Percentiles rank a stretch among this genome's conserved stretches.
These are phyloP conservation scores for Coptotermes formosanus DNA, from an alignment of 1,140 invertebrate species.

Conservation along the genomic window DNA sequence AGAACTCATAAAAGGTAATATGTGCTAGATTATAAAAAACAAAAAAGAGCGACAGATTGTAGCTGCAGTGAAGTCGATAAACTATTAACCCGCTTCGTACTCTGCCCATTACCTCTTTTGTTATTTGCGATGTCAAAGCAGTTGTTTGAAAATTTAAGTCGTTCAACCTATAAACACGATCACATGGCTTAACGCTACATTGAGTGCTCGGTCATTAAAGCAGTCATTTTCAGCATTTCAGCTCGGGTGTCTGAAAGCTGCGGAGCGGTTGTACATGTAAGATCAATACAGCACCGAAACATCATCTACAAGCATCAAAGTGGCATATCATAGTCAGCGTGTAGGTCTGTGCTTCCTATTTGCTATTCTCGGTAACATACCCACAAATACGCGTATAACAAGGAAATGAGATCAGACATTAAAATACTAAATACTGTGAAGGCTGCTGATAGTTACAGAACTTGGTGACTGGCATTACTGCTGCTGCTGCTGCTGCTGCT, in stretches of 20 bases:
- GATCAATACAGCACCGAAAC: not conserved
- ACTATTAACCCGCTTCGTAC: not conserved
- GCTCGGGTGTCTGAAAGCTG: not conserved
- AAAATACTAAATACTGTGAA: no score
- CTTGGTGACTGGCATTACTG: no score
- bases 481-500: no score
- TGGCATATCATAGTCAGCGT: no score
- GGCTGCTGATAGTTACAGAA: no score
- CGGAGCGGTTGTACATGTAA: not conserved
- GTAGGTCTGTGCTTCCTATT: no score
- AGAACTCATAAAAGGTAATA: not conserved
- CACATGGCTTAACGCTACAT: constrained; percentile 2
- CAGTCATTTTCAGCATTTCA: not conserved
- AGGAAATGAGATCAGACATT: no score
- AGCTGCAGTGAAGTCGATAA: not conserved
- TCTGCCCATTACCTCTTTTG: not conserved
- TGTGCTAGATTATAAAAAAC: not conserved
- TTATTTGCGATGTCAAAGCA: not conserved
- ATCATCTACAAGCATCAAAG: no score
- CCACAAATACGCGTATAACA: no score
- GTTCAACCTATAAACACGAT: not conserved
- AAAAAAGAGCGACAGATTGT: not conserved
- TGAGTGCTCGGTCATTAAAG: not conserved
- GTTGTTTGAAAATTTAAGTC: not conserved
- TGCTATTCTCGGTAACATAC: no score